These are phyloP conservation scores for Hydractinia echinata DNA, from an alignment of 30 jellyfish, hydroid and myxozoan species.

Conservation along the genomic window DNA sequence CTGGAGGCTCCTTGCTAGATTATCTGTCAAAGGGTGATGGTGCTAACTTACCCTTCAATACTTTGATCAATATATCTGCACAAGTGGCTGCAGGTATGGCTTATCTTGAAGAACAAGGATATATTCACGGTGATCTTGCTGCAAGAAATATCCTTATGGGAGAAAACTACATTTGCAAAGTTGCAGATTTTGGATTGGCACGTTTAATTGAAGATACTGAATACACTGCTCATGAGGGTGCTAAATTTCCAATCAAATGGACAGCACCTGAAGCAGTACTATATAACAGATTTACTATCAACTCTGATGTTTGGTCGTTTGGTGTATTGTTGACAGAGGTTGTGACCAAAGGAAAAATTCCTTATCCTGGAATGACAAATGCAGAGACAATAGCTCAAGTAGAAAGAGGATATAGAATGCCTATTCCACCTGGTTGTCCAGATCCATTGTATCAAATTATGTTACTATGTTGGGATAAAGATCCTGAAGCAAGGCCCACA, in stretches of 20 bases:
- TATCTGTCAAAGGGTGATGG: conserved; percentile 31
- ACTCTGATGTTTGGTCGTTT: conserved; percentile 95
- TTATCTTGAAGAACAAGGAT: conserved; percentile 73
- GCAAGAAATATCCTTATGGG: conserved; percentile 92
- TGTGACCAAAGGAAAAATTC: conserved; percentile 85
- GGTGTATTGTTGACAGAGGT: conserved; percentile 85
- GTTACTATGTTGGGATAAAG: conserved; percentile 73
- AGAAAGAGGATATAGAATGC: conserved; percentile 94
- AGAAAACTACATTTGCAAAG: conserved; percentile 74
- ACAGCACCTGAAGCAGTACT: conserved; percentile 98
- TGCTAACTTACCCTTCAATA: conserved; percentile 48
- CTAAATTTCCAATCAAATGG: conserved; percentile 94
- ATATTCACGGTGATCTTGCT: conserved; percentile 93
- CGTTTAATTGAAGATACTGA: conserved; percentile 88
- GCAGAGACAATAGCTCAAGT: conserved; percentile 79
- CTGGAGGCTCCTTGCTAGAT: conserved; percentile 71
- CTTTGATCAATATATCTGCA: conserved; percentile 80
- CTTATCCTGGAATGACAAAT: conserved; percentile 95
- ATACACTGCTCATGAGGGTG: conserved; percentile 95
- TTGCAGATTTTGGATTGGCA: conserved; percentile 97
- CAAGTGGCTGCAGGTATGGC: conserved; percentile 96
- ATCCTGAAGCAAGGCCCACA: conserved; percentile 81
- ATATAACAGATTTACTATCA: conserved; percentile 69
- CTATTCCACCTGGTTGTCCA: conserved; percentile 73
- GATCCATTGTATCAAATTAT: conserved; percentile 70